Evolutionary conservation across 2,113 vertebrate genomes (phyloP), one percentile per base, ranked within the genome.

Genomic region (Myodes glareolus): DNA sequence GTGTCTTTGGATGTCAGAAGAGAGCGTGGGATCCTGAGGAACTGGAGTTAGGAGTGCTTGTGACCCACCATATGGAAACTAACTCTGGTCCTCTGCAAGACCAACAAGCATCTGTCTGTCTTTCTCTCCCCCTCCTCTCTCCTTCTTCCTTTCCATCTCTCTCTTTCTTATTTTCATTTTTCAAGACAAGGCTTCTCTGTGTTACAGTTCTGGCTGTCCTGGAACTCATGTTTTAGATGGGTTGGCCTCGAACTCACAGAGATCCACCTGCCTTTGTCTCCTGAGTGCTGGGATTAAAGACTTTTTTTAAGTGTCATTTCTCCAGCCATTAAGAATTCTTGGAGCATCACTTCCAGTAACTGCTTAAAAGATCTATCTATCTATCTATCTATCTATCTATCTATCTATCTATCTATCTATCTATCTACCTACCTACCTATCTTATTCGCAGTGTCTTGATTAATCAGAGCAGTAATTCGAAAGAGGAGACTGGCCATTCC

Each of bases 401-500:
- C 3, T 67, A 13, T 33, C 33, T 33, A 5, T 11, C 31, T 67
- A 12, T 67, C 10, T 72, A 9, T 68, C 29, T 68, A 1, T 73
- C n/a, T 36, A 10, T 39, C n/a, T 58, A 4, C 1, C 3, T 12
- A 21, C 76, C 81, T 61, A 23, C 36, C 13, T 61, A 42, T 45
- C 39, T 65, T 31, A 65, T 87, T 76, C 61, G 39, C 19, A 3
- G 76, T 5, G 39, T 90, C 45, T 65, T n/a, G 55, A 42, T 91
- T 52, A 78, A 85, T 87, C 73, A 84, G 90, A 92, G 75, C 36
- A 85, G 52, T 65, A n/a, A 89, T 67, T 92, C 33, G 47, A 72
- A 88, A 17, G 58, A 78, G 0, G 2, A 86, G 31, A 19, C 21
- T 55, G 14, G n/a, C 52, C 11, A 0, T 52, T 45, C 45, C 88